phyloP scores from a whole-genome alignment of 1,140 invertebrate genomes.

The Archegozetes longisetosus region DNA sequence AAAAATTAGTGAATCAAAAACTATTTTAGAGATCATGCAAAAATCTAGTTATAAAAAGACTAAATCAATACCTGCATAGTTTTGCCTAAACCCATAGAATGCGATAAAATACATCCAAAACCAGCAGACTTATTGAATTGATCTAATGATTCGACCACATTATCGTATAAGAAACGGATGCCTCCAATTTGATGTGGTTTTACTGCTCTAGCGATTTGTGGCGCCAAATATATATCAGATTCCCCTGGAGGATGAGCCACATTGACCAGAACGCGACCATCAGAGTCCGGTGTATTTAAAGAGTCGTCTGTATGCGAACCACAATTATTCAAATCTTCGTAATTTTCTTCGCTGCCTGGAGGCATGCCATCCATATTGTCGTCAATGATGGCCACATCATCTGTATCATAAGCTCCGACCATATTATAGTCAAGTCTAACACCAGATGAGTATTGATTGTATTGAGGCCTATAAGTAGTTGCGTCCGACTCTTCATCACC shows the following conservation, averaged over 20 bases:
- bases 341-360: slow-evolving; percentile 27
- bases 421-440: slow-evolving; percentile 21
- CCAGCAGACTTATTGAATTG: slow-evolving; percentile 73
- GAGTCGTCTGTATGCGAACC: slow-evolving; percentile 36
- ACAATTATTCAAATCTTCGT: slow-evolving; percentile 47
- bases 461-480: background rate
- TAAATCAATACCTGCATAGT: slow-evolving; percentile 34
- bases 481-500: slow-evolving; percentile 20
- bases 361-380: slow-evolving; percentile 23
- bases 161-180: slow-evolving; percentile 87
- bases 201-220: slow-evolving; percentile 68
- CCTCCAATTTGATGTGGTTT: slow-evolving; percentile 61
- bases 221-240: slow-evolving; percentile 78
- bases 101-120: slow-evolving; percentile 88
- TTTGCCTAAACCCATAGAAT: slow-evolving; percentile 57
- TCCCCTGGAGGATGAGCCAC: slow-evolving; percentile 86
- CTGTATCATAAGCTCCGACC: slow-evolving; percentile 37
- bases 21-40: slow-evolving; percentile 36
- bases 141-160: slow-evolving; percentile 79
- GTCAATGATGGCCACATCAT: slow-evolving; percentile 43
- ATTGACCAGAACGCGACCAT: slow-evolving; percentile 84
- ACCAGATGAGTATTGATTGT: background rate
- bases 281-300: slow-evolving; percentile 78
- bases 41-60: no score
- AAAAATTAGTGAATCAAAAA: slow-evolving; percentile 13